Evolutionary conservation across 2,113 vertebrate species (phyloP), one percentile per base, ranked within the genome.

Genomic region (Perognathus longimembris): DNA sequence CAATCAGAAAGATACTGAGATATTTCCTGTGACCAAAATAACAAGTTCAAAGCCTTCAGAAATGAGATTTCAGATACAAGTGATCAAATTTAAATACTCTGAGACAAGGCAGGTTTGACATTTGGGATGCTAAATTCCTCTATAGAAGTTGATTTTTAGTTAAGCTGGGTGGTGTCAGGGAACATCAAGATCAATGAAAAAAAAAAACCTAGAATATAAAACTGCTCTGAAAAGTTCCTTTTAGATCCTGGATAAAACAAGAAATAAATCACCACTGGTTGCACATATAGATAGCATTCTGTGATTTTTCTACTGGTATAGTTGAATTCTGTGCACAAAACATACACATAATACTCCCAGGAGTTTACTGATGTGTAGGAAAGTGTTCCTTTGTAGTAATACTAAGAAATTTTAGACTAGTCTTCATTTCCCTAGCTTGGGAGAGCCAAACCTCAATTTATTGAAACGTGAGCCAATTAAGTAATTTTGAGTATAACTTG

Each of bases 391-490:
- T 89, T 80, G 71, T 83, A 42, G 17, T 76, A 40, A 3, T 91
- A 1, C 26, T 21, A 78, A 22, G 85, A 45, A 7, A 15, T 45
- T 26, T 26, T 18, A 30, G 61, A 7, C 71, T 89, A 22, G 42
- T 38, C 50, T 21, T 63, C 4, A 69, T 82, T 90, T 70, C 57
- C 42, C 30, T 76, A 12, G 4, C n/a, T n/a, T 83, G n/a, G 12
- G n/a, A 87, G 4, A 89, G 21, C 30, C 54, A 89, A 21, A 61
- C 26, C 77, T 36, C n/a, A 45, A 7, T 38, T 64, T 61, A 54
- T 14, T 93, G 26, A 89, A 79, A 90, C 8, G 10, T 57, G 15
- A 67, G 74, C 70, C 85, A 82, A 81, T 92, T 69, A 95, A 34
- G 30, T 79, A 42, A 57, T 54, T 8, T 85, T 45, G 18, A 38